Percentiles rank a stretch among this genome's conserved stretches.
Evolutionary conservation across 2,888 invertebrate species (phyloP).

Genomic region (Athetis lepigone): DNA sequence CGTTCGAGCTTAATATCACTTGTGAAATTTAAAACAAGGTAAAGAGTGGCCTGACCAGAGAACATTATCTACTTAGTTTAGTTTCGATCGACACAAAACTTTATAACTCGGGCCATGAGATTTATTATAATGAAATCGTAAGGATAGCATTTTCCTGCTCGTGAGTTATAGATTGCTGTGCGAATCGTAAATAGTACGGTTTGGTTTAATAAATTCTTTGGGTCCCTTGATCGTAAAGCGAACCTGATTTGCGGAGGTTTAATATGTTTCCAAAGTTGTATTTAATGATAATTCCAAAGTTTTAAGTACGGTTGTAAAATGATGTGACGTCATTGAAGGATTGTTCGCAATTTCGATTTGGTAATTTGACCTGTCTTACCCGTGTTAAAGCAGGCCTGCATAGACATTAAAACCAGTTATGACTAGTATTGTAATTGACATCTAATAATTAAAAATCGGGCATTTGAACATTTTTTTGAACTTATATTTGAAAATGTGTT

Average conservation of each 20-base stretch:
- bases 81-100: slow-evolving; percentile 82
- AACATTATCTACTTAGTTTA: slow-evolving; percentile 82
- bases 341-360: slow-evolving; percentile 48
- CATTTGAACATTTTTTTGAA: background rate
- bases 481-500: slow-evolving; percentile 3
- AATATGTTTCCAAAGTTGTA: slow-evolving; percentile 61
- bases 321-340: slow-evolving; percentile 54
- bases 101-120: slow-evolving; percentile 81
- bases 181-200: slow-evolving; percentile 80
- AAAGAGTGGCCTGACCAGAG: slow-evolving; percentile 79
- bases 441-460: slow-evolving; percentile 36
- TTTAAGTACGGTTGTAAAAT: slow-evolving; percentile 59
- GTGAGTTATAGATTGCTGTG: slow-evolving; percentile 77
- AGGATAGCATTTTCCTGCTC: slow-evolving; percentile 82
- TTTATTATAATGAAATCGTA: slow-evolving; percentile 87
- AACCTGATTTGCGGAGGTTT: slow-evolving; percentile 66
- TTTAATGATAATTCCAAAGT: slow-evolving; percentile 63
- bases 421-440: slow-evolving; percentile 33
- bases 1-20: slow-evolving; percentile 63
- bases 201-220: slow-evolving; percentile 77
- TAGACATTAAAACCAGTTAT: slow-evolving; percentile 43
- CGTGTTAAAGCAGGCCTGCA: slow-evolving; percentile 35
- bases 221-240: slow-evolving; percentile 67
- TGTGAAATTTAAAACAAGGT: slow-evolving; percentile 62
- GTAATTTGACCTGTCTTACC: slow-evolving; percentile 46